phyloP scores from a whole-genome alignment of 1,140 invertebrate genomes.

The Pseudomyrmex flavicornis region DNA sequence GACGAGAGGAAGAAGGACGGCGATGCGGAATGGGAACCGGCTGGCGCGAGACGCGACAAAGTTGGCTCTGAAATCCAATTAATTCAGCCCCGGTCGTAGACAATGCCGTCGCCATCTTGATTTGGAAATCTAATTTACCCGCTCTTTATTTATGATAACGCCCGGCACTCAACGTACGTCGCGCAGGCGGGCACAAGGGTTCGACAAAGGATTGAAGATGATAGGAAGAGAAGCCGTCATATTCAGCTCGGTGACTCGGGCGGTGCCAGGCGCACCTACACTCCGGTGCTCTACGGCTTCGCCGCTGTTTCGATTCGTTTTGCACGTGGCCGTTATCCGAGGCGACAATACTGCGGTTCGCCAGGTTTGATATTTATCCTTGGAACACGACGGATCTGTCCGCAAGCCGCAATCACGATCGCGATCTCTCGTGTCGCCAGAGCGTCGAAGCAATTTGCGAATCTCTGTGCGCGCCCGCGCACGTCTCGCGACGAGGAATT shows the following conservation, averaged over 20 bases:
- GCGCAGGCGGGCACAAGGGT: conserved; percentile 64
- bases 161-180: conserved; percentile 76
- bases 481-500: conserved; percentile 53
- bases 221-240: conserved; percentile 71
- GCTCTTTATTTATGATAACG: conserved; percentile 83
- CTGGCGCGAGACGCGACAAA: conserved; percentile 73
- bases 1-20: conserved; percentile 41
- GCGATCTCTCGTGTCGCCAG: conserved; percentile 47
- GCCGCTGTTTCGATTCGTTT: conserved; percentile 11
- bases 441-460: conserved; percentile 48
- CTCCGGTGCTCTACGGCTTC: neutral
- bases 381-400: conserved; percentile 48
- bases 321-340: conserved; percentile 53
- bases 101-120: conserved; percentile 81
- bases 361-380: conserved; percentile 54
- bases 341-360: conserved; percentile 57
- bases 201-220: conserved; percentile 79
- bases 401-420: conserved; percentile 60
- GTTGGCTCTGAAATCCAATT: conserved; percentile 81
- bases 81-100: conserved; percentile 79
- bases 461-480: conserved; percentile 14
- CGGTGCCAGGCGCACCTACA: conserved; percentile 44
- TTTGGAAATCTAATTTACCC: conserved; percentile 82
- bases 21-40: conserved; percentile 31
- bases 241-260: conserved; percentile 67